phyloP scores from a whole-genome alignment of 2,113 vertebrate genomes.

The Machaerirhynchus nigripectus region DNA sequence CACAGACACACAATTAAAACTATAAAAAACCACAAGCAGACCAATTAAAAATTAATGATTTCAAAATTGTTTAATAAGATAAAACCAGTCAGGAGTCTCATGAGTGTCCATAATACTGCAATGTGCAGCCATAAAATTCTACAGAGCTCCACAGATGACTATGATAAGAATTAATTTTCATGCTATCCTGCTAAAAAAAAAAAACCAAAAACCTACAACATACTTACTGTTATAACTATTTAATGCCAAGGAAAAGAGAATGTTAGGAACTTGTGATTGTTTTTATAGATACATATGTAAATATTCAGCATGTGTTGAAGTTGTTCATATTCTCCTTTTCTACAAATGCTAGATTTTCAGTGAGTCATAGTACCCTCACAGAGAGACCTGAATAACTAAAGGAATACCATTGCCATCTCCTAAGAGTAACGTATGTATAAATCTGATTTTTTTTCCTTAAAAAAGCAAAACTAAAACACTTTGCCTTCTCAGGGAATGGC shows the following conservation, averaged over 20 bases:
- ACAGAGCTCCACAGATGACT: constrained; percentile 66
- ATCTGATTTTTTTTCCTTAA: background rate
- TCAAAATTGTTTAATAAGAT: constrained; percentile 85
- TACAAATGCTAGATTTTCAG: background rate
- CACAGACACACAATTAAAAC: constrained; percentile 69
- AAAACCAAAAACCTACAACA: constrained; percentile 24
- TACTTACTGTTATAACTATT: constrained; percentile 26
- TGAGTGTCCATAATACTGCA: constrained; percentile 63
- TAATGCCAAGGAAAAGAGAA: background rate
- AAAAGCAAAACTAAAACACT: background rate
- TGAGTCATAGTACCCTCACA: background rate
- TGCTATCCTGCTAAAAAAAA: constrained; percentile 38
- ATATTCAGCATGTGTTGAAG: background rate
- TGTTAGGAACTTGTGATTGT: background rate
- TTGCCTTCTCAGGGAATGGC: background rate
- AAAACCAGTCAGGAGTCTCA: constrained; percentile 76
- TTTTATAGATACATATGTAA: background rate
- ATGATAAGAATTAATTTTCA: constrained; percentile 61
- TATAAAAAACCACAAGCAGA: constrained; percentile 68
- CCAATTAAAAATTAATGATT: constrained; percentile 84
- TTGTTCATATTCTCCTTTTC: background rate
- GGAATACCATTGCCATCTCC: background rate
- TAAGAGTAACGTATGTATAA: background rate
- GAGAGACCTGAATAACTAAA: background rate
- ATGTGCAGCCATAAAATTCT: constrained; percentile 72